phyloP scores from a whole-genome alignment of 2,797 vertebrate genomes.

The Tinamus major region DNA sequence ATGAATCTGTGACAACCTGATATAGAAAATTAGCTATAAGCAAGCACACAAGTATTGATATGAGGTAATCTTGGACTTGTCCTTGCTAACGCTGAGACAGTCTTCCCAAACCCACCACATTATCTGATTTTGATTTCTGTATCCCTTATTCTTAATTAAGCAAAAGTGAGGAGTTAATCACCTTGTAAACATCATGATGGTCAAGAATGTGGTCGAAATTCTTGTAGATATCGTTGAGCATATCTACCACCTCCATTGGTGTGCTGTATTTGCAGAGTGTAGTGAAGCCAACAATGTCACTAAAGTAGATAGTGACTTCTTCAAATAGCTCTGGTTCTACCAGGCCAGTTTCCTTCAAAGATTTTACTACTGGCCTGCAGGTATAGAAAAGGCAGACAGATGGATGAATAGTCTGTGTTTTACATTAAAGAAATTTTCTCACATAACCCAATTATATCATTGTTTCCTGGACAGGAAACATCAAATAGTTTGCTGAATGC shows the following conservation, averaged over 20 bases:
- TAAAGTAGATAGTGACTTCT: slow-evolving; percentile 97
- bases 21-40: background rate
- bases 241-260: slow-evolving; percentile 98
- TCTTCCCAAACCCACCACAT: background rate
- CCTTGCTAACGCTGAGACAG: background rate
- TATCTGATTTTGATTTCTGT: background rate
- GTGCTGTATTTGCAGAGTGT: slow-evolving; percentile 97
- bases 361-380: slow-evolving; percentile 92
- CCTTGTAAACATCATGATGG: slow-evolving; percentile 98
- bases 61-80: background rate
- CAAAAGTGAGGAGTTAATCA: slow-evolving; percentile 59
- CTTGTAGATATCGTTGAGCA: slow-evolving; percentile 98
- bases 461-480: slow-evolving; percentile 13
- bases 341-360: slow-evolving; percentile 92
- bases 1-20: background rate
- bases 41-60: background rate
- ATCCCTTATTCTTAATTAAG: background rate
- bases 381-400: slow-evolving; percentile 9
- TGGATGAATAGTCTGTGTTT: background rate
- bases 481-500: slow-evolving; percentile 25
- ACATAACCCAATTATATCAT: background rate
- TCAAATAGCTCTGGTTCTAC: slow-evolving; percentile 96
- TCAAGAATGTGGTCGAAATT: slow-evolving; percentile 96
- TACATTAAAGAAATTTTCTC: slow-evolving; percentile 24
- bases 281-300: slow-evolving; percentile 97